These are phyloP conservation scores for Phyllostomus discolor DNA, from an alignment of 2,113 vertebrate species.

Conservation along the genomic window DNA sequence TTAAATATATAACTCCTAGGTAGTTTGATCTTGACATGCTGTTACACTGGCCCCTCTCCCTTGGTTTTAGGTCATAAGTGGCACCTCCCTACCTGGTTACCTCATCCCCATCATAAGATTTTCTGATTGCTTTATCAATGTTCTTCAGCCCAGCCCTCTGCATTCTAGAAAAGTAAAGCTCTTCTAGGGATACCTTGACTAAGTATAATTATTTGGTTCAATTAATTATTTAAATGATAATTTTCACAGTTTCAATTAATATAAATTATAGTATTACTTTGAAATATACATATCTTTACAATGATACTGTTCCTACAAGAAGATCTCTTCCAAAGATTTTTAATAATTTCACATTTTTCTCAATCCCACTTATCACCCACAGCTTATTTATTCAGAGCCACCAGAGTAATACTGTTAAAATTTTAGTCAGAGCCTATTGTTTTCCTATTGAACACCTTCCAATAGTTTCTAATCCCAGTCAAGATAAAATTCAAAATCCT, in stretches of 20 bases:
- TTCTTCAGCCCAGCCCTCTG: not conserved
- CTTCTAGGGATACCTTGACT: not conserved
- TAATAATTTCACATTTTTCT: not conserved
- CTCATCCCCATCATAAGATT: not conserved
- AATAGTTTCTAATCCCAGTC: not conserved
- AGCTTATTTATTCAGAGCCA: conserved; percentile 6
- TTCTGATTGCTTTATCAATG: not conserved
- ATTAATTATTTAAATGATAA: not conserved
- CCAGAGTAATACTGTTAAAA: not conserved
- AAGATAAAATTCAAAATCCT: not conserved
- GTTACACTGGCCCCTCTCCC: not conserved
- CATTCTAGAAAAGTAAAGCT: not conserved
- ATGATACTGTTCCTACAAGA: not conserved
- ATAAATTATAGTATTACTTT: not conserved
- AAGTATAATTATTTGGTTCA: not conserved
- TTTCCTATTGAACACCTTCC: not conserved
- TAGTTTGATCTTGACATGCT: not conserved
- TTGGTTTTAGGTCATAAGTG: not conserved
- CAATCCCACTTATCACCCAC: not conserved
- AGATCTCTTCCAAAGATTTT: not conserved
- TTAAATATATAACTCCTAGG: not conserved
- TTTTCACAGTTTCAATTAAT: conserved; percentile 4
- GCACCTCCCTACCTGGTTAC: not conserved
- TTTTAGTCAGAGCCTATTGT: not conserved
- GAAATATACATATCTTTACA: not conserved